Evolutionary conservation across 30 jellyfish, hydroid and myxozoan species (phyloP).

Genomic region (Aurelia aurita complex sp. Pacific): DNA sequence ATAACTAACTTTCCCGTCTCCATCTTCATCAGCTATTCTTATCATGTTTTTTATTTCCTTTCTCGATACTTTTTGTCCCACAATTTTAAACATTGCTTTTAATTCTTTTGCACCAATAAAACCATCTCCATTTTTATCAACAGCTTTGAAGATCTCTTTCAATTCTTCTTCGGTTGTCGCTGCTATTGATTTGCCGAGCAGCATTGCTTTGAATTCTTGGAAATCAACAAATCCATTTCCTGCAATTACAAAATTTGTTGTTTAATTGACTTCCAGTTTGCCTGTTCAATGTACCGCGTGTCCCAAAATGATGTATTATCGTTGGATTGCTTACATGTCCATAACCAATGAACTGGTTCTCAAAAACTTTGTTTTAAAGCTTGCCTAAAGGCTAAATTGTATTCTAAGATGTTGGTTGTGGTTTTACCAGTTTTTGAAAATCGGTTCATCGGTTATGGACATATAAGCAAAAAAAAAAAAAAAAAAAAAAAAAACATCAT

Average conservation of each 20-base stretch:
- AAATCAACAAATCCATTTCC: slow-evolving; percentile 71
- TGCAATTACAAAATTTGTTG: neutral
- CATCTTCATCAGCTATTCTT: slow-evolving; percentile 72
- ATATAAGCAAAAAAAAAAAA: too few species aligned
- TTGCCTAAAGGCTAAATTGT: too few species aligned
- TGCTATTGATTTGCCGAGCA: slow-evolving; percentile 48
- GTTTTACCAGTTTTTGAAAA: too few species aligned
- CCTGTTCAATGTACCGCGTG: too few species aligned
- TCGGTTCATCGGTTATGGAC: too few species aligned
- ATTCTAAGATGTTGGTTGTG: too few species aligned
- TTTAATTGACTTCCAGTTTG: too few species aligned
- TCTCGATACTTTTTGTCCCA: slow-evolving; percentile 66
- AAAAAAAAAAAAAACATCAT: too few species aligned
- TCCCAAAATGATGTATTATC: too few species aligned
- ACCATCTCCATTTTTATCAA: slow-evolving; percentile 83
- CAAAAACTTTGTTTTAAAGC: too few species aligned
- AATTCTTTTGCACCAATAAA: slow-evolving; percentile 73
- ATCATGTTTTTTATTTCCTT: slow-evolving; percentile 71
- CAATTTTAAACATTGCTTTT: slow-evolving; percentile 49
- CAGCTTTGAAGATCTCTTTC: slow-evolving; percentile 53
- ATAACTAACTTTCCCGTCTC: slow-evolving; percentile 78
- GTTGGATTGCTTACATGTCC: too few species aligned
- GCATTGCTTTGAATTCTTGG: slow-evolving; percentile 53
- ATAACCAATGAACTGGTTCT: too few species aligned
- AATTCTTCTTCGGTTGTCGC: slow-evolving; percentile 43